Evolutionary conservation across 2,113 vertebrate genomes (phyloP).

Genomic region (Chroicocephalus ridibundus): DNA sequence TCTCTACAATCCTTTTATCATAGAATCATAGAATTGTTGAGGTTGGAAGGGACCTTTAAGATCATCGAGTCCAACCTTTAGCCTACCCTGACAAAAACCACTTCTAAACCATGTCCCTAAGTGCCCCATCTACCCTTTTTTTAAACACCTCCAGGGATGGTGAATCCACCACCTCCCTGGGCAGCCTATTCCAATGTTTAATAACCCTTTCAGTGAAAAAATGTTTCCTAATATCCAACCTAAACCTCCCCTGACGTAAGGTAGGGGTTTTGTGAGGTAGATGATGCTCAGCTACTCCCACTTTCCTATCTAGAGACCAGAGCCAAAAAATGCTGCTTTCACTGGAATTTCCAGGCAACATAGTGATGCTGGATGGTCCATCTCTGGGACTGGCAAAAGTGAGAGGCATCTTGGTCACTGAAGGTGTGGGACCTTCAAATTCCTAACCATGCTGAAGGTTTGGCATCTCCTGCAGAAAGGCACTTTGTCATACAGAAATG

Average conservation of each 20-base stretch:
- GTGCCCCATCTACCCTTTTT: too few species aligned
- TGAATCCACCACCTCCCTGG: too few species aligned
- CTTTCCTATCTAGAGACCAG: background rate
- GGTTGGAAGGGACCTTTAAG: too few species aligned
- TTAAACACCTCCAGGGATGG: too few species aligned
- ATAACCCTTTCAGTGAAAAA: too few species aligned
- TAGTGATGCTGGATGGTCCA: rapidly evolving
- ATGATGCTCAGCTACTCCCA: background rate
- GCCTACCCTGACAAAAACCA: too few species aligned
- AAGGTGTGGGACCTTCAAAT: background rate
- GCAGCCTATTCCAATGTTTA: too few species aligned
- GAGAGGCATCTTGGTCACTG: background rate
- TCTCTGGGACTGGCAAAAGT: background rate
- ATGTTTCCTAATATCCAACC: too few species aligned
- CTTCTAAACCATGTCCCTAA: too few species aligned
- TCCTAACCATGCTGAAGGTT: background rate
- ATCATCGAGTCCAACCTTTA: too few species aligned
- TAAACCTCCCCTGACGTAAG: too few species aligned
- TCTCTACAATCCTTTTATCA: background rate
- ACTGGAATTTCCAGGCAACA: background rate
- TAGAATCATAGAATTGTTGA: too few species aligned
- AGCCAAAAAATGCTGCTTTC: background rate
- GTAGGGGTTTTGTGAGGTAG: background rate
- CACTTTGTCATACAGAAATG: background rate
- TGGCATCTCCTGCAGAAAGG: background rate